phyloP scores from a whole-genome alignment of 2,113 vertebrate species.

The Heptranchias perlo region DNA sequence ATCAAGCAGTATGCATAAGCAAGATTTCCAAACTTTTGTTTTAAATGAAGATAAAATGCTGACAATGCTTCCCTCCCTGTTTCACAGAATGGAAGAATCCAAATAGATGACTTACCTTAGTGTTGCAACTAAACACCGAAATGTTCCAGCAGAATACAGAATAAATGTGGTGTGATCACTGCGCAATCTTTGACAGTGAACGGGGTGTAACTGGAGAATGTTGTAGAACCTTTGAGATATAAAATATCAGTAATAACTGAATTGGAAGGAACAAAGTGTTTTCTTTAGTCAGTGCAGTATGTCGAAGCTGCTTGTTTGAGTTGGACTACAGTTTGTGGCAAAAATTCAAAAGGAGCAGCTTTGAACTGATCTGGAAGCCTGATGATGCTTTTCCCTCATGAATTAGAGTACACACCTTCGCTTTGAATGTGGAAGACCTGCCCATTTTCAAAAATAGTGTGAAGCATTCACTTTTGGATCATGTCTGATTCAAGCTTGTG shows the following conservation, averaged over 20 bases:
- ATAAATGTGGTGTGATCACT: neutral
- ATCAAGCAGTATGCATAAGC: too few species aligned
- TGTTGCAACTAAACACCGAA: neutral
- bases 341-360: neutral
- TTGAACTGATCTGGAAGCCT: neutral
- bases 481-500: conserved; percentile 81
- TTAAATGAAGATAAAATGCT: neutral
- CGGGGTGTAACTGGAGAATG: neutral
- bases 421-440: neutral
- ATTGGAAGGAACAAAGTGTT: neutral
- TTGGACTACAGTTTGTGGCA: conserved; percentile 9
- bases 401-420: too few species aligned
- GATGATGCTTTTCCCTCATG: neutral
- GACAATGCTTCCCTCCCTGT: neutral
- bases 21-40: neutral
- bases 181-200: neutral
- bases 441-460: neutral
- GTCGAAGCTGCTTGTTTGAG: neutral
- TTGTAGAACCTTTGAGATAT: neutral
- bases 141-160: neutral
- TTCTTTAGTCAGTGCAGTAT: neutral
- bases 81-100: conserved; percentile 12
- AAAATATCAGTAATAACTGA: neutral
- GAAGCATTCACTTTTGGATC: conserved; percentile 53
- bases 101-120: conserved; percentile 28